Conservation (phyloP, 2,797 vertebrate species). For the Staurois parvus region DNA sequence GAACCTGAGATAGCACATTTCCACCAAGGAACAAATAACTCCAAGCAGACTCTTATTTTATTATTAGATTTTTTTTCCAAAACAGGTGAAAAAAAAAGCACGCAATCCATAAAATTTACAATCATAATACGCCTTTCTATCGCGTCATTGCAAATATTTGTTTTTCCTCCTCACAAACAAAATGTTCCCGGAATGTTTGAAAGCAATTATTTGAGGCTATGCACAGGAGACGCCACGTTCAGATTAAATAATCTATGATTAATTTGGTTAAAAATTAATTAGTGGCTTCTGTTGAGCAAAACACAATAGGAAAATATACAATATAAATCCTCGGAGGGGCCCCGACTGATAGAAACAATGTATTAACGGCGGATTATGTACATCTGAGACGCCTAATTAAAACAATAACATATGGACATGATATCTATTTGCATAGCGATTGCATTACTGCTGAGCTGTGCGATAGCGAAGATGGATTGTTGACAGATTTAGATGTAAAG, state of each 20-base stretch:
- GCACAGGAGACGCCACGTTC: background rate
- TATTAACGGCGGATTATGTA: conserved; percentile 40
- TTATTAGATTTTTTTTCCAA: conserved; percentile 18
- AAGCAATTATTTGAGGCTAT: conserved; percentile 25
- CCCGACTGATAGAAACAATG: conserved; percentile 33
- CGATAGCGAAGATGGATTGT: conserved; percentile 35
- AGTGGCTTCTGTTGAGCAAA: conserved; percentile 47
- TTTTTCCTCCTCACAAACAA: background rate
- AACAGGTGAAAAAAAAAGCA: background rate
- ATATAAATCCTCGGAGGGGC: conserved; percentile 45
- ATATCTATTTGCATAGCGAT: conserved; percentile 57
- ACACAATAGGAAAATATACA: conserved; percentile 53
- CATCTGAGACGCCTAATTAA: conserved; percentile 45
- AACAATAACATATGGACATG: conserved; percentile 57
- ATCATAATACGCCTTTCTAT: background rate
- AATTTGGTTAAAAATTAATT: conserved; percentile 60
- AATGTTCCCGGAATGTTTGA: conserved; percentile 17
- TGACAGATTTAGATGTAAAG: conserved; percentile 24
- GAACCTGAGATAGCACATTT: conserved; percentile 41
- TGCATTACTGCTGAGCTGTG: conserved; percentile 44
- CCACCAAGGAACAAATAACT: conserved; percentile 31
- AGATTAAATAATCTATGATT: conserved; percentile 54
- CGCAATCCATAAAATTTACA: conserved; percentile 11
- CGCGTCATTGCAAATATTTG: conserved; percentile 19
- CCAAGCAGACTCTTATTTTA: conserved; percentile 24